These are phyloP conservation scores for Enteromius afrohamiltoni DNA, from an alignment of 2,797 vertebrate genomes.

Conservation along the genomic window DNA sequence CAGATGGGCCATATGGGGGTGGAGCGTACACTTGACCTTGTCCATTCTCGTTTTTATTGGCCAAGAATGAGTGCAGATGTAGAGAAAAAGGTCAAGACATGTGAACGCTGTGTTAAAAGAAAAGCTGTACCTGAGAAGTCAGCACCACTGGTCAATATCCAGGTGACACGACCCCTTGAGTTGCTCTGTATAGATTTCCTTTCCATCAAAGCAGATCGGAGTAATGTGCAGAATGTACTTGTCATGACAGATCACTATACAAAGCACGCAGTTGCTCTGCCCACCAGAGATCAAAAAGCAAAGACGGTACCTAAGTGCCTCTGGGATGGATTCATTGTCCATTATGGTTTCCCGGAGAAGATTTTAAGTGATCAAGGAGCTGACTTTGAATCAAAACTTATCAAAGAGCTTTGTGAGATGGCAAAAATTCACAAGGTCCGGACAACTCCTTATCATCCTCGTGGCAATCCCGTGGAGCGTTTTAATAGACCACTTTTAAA, in stretches of 20 bases:
- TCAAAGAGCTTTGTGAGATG: conserved; percentile 9
- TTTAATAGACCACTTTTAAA: neutral
- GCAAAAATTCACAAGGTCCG: neutral
- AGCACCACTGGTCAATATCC: neutral
- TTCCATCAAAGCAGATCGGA: neutral
- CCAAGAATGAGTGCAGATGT: neutral
- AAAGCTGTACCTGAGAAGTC: neutral
- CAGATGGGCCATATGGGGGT: neutral
- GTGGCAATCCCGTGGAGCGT: neutral
- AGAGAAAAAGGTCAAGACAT: neutral
- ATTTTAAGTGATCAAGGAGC: neutral
- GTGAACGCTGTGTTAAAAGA: neutral
- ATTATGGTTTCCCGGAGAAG: neutral
- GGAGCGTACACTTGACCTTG: neutral
- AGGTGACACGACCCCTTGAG: neutral
- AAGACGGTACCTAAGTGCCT: neutral
- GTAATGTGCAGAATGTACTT: conserved; percentile 1
- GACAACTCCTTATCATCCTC: neutral
- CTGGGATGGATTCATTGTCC: neutral
- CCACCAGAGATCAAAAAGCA: neutral
- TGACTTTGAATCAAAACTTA: neutral
- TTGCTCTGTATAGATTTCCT: conserved; percentile 9
- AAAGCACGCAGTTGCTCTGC: neutral
- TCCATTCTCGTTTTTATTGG: neutral
- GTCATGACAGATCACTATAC: conserved; percentile 5